A percentile compares a stretch with the other conserved stretches of the same genome.
Conservation (phyloP, 2,888 invertebrate genomes). For the Vannuccia rotundouncinata region DNA sequence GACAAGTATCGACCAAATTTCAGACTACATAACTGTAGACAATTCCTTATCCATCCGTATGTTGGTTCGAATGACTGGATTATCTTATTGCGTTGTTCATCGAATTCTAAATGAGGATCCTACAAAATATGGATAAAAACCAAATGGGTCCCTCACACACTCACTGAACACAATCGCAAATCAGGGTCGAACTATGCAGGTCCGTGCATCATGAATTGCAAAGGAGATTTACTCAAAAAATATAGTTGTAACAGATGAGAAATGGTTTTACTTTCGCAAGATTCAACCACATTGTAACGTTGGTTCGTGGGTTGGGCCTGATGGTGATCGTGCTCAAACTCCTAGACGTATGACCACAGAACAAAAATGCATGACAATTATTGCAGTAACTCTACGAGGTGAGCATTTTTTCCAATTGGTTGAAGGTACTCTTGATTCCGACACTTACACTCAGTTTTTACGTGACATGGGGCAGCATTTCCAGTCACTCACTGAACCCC, state of each 20-base stretch:
- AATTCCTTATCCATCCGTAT: neutral
- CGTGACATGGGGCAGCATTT: neutral
- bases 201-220: neutral
- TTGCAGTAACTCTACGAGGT: no score
- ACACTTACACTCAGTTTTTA: no score
- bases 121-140: constrained; percentile 2
- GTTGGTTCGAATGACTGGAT: neutral
- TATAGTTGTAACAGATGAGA: neutral
- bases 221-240: neutral
- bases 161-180: neutral
- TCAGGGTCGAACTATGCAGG: neutral
- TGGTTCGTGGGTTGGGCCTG: neutral
- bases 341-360: neutral
- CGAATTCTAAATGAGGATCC: neutral
- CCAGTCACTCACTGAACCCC: neutral
- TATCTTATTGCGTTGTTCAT: neutral
- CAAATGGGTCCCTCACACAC: neutral
- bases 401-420: no score
- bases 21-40: neutral
- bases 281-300: neutral
- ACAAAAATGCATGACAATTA: no score
- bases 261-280: constrained; percentile 1
- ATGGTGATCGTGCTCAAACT: neutral
- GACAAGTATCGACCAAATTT: neutral
- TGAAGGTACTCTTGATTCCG: no score